These are phyloP conservation scores for Osmerus eperlanus DNA, from an alignment of 2,113 vertebrate species.

Conservation along the genomic window DNA sequence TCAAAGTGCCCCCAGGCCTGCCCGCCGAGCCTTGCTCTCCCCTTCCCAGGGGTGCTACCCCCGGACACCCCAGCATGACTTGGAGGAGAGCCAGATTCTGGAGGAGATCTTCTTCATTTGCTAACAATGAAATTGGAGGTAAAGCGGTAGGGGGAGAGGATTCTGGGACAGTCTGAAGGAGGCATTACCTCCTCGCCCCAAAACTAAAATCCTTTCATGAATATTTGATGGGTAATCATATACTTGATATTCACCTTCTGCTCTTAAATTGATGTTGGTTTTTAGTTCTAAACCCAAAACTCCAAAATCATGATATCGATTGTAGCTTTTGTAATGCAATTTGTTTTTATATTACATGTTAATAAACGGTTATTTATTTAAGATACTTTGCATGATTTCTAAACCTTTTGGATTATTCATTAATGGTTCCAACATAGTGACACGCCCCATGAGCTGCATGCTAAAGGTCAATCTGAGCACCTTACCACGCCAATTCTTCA, in stretches of 20 bases:
- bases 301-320: constrained; percentile 31
- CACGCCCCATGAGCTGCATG: too few species aligned
- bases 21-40: constrained; percentile 24
- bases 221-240: constrained; percentile 2
- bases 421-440: too few species aligned
- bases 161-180: too few species aligned
- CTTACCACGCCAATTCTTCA: too few species aligned
- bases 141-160: background rate
- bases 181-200: too few species aligned
- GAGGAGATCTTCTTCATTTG: constrained; percentile 97
- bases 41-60: constrained; percentile 8
- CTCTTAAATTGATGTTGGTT: constrained; percentile 19
- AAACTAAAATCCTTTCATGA: too few species aligned
- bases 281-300: constrained; percentile 16
- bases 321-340: constrained; percentile 19
- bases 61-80: constrained; percentile 54
- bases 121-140: constrained; percentile 41
- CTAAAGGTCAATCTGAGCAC: too few species aligned
- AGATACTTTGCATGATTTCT: background rate
- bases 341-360: constrained; percentile 24
- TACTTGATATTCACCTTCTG: constrained; percentile 21
- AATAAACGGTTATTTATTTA: constrained; percentile 64
- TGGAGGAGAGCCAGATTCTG: constrained; percentile 86
- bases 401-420: too few species aligned
- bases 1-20: constrained; percentile 22